Percentiles rank a stretch among this genome's conserved stretches.
Conservation (phyloP, 2,113 vertebrate species). For the Phylloscopus trochilus region DNA sequence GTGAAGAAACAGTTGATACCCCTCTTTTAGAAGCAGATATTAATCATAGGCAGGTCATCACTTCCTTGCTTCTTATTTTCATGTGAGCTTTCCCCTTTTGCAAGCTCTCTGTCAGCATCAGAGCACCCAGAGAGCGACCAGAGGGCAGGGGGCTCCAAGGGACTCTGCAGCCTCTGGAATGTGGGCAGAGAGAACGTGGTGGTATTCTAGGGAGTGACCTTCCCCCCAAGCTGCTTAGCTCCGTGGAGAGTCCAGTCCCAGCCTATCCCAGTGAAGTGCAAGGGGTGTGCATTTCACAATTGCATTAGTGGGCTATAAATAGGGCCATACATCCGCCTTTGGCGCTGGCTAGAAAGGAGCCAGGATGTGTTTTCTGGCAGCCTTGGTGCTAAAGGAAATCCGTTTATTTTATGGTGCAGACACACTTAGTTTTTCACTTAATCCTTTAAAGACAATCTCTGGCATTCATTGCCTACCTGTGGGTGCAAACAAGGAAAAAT, state of each 20-base stretch:
- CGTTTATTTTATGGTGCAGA: neutral
- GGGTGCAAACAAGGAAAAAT: neutral
- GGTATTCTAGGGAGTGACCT: neutral
- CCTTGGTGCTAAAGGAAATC: neutral
- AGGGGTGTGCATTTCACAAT: neutral
- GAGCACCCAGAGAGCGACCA: neutral
- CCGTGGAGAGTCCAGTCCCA: neutral
- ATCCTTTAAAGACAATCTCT: neutral
- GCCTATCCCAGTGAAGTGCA: neutral
- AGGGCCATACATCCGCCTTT: neutral
- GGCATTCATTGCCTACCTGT: neutral
- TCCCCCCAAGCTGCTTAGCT: neutral
- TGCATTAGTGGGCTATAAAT: constrained; percentile 21
- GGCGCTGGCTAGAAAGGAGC: neutral
- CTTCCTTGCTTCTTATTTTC: neutral
- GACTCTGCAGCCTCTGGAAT: neutral
- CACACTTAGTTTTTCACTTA: neutral
- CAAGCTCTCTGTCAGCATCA: rapidly evolving
- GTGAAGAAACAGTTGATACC: neutral
- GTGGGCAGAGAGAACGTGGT: rapidly evolving
- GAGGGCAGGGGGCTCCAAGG: neutral
- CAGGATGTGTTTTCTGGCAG: constrained; percentile 24
- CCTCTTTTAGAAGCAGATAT: neutral
- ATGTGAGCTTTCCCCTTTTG: neutral
- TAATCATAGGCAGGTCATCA: neutral